Conservation (phyloP, 1,140 invertebrate species). For the Penaeus vannamei region DNA sequence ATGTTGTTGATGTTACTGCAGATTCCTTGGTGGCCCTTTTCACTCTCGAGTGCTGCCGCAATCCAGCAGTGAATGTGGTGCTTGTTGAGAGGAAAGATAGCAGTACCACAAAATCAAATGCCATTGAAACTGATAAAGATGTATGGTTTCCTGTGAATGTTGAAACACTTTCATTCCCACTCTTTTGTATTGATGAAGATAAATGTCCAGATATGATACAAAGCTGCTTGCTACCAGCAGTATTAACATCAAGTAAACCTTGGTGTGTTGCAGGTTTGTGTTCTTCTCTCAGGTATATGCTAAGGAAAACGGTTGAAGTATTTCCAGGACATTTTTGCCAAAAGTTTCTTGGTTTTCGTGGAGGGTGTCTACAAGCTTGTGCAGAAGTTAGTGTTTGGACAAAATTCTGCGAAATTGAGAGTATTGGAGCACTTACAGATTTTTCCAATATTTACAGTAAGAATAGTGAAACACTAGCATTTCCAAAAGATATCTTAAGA, state of each 20-base stretch:
- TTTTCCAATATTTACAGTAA: constrained; percentile 16
- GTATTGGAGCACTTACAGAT: constrained; percentile 76
- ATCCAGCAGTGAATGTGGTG: constrained; percentile 3
- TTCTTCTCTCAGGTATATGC: constrained; percentile 67
- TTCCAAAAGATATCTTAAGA: constrained; percentile 79
- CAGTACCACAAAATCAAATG: background rate
- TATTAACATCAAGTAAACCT: constrained; percentile 29
- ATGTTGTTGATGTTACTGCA: background rate
- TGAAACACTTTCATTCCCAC: constrained; percentile 1
- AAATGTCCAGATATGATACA: constrained; percentile 59
- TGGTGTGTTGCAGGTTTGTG: constrained; percentile 67
- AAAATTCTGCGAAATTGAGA: constrained; percentile 90
- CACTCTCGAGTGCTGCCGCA: constrained; percentile 45
- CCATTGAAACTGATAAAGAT: background rate
- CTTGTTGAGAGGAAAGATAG: constrained; percentile 17
- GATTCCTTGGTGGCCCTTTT: constrained; percentile 43
- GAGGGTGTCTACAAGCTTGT: constrained; percentile 82
- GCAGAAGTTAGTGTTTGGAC: constrained; percentile 92
- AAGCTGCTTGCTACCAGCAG: constrained; percentile 65
- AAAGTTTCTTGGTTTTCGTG: constrained; percentile 79
- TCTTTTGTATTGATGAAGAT: background rate
- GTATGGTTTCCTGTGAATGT: constrained; percentile 26
- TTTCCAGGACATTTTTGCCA: constrained; percentile 46
- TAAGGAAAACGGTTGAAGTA: constrained; percentile 49
- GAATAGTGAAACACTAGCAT: constrained; percentile 33